Evolutionary conservation across 2,797 vertebrate species (phyloP), one percentile per base, ranked within the genome.

Genomic region (Phrynocephalus guinanensis): DNA sequence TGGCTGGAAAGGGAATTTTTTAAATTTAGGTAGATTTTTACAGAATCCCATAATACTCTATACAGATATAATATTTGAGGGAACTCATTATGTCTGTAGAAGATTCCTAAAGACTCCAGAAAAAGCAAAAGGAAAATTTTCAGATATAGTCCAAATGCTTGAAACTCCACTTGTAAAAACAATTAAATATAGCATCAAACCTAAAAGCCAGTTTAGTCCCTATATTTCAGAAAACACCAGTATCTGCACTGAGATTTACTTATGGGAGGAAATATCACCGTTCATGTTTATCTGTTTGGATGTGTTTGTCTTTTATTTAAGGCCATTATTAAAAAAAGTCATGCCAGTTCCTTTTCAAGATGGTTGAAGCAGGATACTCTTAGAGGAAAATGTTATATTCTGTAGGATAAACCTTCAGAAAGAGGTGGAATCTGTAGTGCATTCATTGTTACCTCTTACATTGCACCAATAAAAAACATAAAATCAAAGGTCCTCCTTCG

Each of bases 401-500:
- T 9, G 6, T 33, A 48, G 6, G 22, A 66, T 30, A 66, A 15
- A 66, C 7, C 20, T 48, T 10, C 56, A 11, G 7, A 48, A 44
- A 67, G 71, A 85, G 10, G 33, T 33, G 0, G 0, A 78, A 5
- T 0, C 0, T 38, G 86, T 86, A 3, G 82, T 38, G 38, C 38
- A 87, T 63, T 24, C n/a, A 82, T 1, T 44, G 7, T 4, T 88
- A 85, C 30, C 22, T 28, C 0, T 75, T 66, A 33, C 72, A n/a
- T 79, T 86, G 90, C 63, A 0, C 15, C 20, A 44, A 26, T 30
- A 71, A 33, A 44, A 44, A 63, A 33, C 33, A 33, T 33, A 33
- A 33, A 63, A 63, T 18, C n/a, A 26, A 13, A 0, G 2, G 26
- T 1, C 75, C 87, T 86, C 5, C 22, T 75, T 75, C 22, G 9